A percentile compares a stretch with the other conserved stretches of the same genome.
Conservation (phyloP, 2,797 vertebrate genomes). For the Pantherophis vulpinus region DNA sequence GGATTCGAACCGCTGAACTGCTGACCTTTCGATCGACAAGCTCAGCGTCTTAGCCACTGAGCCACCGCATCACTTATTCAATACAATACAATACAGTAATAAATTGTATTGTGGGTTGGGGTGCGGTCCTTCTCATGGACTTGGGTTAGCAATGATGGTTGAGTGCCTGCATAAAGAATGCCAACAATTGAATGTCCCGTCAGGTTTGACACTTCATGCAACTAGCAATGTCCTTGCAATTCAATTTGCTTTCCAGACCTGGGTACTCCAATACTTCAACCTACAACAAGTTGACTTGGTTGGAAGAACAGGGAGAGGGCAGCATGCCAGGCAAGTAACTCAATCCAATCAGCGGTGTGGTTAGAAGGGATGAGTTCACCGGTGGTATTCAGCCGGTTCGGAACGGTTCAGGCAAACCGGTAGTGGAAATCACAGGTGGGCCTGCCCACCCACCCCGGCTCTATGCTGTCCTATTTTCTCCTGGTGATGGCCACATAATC, state of each 20-base stretch:
- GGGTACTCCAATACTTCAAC: not conserved
- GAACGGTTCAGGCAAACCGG: too few relatives aligned
- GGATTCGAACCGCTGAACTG: too few relatives aligned
- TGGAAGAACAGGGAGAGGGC: not conserved
- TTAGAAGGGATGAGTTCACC: not conserved
- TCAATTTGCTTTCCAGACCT: not conserved
- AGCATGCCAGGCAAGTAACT: not conserved
- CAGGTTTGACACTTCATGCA: not conserved
- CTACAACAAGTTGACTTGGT: not conserved
- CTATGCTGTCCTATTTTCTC: not conserved
- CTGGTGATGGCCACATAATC: constrained; percentile 21
- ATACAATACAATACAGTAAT: too few relatives aligned
- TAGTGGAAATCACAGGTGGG: too few relatives aligned
- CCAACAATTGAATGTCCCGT: not conserved
- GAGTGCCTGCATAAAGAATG: not conserved
- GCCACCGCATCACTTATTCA: too few relatives aligned
- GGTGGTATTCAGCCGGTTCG: too few relatives aligned
- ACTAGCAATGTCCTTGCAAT: not conserved
- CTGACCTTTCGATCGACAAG: too few relatives aligned
- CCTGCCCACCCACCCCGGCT: too few relatives aligned
- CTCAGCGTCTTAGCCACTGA: too few relatives aligned
- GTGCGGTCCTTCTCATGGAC: not conserved
- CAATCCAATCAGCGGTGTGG: not conserved
- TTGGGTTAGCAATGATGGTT: not conserved
- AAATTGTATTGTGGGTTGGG: too few relatives aligned